A percentile compares a stretch with the other conserved stretches of the same genome.
These are phyloP conservation scores for Drosophila eugracilis DNA, from an alignment of 1,140 invertebrate genomes.

Conservation along the genomic window DNA sequence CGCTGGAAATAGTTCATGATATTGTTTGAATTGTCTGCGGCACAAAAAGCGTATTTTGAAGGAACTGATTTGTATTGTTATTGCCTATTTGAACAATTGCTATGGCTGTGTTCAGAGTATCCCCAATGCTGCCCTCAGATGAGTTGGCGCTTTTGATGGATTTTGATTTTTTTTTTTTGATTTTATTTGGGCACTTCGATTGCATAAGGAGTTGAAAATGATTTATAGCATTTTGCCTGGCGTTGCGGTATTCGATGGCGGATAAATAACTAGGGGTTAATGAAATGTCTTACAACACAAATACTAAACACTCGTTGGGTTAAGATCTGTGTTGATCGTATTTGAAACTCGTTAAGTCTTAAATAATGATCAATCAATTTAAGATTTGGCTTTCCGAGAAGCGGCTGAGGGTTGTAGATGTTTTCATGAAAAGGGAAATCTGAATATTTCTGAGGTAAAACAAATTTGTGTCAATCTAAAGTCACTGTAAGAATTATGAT, in stretches of 20 bases:
- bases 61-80: conserved; percentile 79
- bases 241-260: conserved; percentile 40
- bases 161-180: too few relatives aligned
- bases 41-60: conserved; percentile 54
- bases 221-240: conserved; percentile 71
- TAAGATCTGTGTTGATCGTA: conserved; percentile 48
- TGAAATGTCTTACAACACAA: conserved; percentile 65
- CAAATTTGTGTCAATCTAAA: conserved; percentile 24
- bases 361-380: conserved; percentile 51
- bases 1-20: conserved; percentile 31
- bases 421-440: conserved; percentile 28
- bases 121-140: conserved; percentile 48
- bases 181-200: conserved; percentile 43
- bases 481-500: too few relatives aligned
- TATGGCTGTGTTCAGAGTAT: conserved; percentile 24
- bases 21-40: conserved; percentile 57
- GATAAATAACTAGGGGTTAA: conserved; percentile 63
- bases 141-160: conserved; percentile 47
- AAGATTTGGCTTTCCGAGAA: conserved; percentile 4
- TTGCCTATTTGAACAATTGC: conserved; percentile 68
- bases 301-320: conserved; percentile 46
- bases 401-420: conserved; percentile 19
- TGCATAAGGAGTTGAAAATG: conserved; percentile 73
- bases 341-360: conserved; percentile 47
- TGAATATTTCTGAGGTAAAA: conserved; percentile 7